Base-by-base conservation (phyloP, 2,797 vertebrate genomes). In the Taenioides sp. region DNA sequence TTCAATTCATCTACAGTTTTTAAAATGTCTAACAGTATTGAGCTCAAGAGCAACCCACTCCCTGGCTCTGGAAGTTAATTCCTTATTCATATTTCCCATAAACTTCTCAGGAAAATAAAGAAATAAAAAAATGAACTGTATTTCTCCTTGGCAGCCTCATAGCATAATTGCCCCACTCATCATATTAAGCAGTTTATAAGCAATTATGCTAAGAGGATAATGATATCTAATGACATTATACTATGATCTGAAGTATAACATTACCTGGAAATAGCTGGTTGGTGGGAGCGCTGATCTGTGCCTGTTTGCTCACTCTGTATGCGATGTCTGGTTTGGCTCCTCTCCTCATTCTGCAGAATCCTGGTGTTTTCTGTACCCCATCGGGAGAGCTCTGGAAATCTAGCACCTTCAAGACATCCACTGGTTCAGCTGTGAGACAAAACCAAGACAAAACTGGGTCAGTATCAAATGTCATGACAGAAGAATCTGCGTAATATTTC, bases 261-360 rank as follows among this genome's bases (percentile, higher is more conserved):
- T 89, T 92, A 98, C 98, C 96, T 96, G 97, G 95, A 88, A 96
- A 99, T 73, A 99, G 91, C 75, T 98, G 96, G 76, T 95, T 97
- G 61, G 97, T 99, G 5, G 97, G 96, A 61, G 96, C 94, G 76
- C 97, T 99, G 90, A 99, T 92, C 81, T 99, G 96, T 11, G 96
- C 96, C 67, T 87, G 76, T 88, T 96, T 98, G 64, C 94, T 92
- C 84, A 99, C 95, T 91, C 94, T 90, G 88, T 95, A 99, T 73
- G 98, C 97, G 10, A 94, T 79, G 84, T 99, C 97, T 0, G 97
- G 94, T 93, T 94, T 96, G 72, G 96, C 96, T 91, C 95, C 95
- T 91, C 94, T 96, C 85, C 97, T 94, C 80, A 94, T 92, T 85
- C 94, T 91, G 89, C 98, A 99, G 92, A 98, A 96, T 80, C 98